These are phyloP conservation scores for Gadus chalcogrammus DNA, from an alignment of 2,113 vertebrate species.

Conservation along the genomic window DNA sequence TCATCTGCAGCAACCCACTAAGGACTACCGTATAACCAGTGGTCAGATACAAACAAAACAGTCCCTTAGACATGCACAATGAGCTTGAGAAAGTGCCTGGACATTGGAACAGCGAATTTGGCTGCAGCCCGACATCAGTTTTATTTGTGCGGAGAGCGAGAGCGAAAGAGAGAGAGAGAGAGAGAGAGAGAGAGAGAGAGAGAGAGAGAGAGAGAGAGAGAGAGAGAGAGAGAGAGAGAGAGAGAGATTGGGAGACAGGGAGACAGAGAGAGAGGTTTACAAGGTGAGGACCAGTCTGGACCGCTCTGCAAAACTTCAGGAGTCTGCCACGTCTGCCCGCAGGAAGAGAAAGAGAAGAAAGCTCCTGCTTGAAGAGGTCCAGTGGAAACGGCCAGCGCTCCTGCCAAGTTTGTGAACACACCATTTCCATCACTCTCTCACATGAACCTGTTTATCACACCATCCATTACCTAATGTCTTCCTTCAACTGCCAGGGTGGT, in stretches of 20 bases:
- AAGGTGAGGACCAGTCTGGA: constrained; percentile 40
- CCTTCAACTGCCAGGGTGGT: background rate
- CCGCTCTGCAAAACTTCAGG: constrained; percentile 27
- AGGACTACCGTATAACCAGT: too few species aligned
- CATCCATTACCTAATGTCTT: constrained; percentile 15
- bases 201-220: too few species aligned
- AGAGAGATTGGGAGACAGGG: too few species aligned
- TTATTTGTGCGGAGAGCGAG: background rate
- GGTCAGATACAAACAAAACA: too few species aligned
- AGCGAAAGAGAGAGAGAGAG: background rate
- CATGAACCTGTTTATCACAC: constrained; percentile 26
- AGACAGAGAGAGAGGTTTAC: constrained; percentile 45
- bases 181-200: too few species aligned
- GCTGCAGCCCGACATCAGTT: constrained; percentile 21
- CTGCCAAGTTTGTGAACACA: constrained; percentile 36
- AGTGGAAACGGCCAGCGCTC: constrained; percentile 39
- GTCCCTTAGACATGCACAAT: too few species aligned
- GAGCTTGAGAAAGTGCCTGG: constrained; percentile 20
- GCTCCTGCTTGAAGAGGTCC: constrained; percentile 36
- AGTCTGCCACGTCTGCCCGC: constrained; percentile 26
- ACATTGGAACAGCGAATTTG: constrained; percentile 8
- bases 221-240: too few species aligned
- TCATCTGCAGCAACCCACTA: too few species aligned
- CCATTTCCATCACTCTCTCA: constrained; percentile 38
- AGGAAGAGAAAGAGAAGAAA: constrained; percentile 41